phyloP scores from a whole-genome alignment of 2,113 vertebrate genomes.

The Cynopterus brachyotis region DNA sequence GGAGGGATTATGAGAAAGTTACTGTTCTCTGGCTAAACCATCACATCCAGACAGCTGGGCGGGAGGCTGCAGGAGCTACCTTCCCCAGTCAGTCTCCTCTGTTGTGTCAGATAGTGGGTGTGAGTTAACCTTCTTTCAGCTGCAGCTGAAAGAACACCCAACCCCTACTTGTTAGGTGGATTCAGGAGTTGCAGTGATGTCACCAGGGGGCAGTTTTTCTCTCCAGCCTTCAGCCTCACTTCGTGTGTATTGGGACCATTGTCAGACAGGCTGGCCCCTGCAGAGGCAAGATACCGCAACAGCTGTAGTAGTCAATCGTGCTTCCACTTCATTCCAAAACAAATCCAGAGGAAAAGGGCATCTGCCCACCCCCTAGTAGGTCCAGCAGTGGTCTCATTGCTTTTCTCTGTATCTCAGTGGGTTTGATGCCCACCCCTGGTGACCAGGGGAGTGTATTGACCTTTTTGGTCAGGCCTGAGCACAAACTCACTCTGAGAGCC shows the following conservation, averaged over 20 bases:
- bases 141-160: neutral
- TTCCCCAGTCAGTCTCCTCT: neutral
- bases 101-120: neutral
- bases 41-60: neutral
- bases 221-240: neutral
- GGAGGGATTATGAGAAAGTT: neutral
- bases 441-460: neutral
- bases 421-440: too few relatives aligned
- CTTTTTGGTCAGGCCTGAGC: neutral
- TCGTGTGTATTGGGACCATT: neutral
- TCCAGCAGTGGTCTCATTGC: neutral
- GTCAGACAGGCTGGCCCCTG: neutral
- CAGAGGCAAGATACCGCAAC: neutral
- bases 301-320: fast-evolving
- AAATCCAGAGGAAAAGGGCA: neutral
- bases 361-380: neutral
- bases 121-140: neutral
- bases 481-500: neutral
- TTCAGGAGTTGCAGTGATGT: neutral
- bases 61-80: neutral
- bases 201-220: neutral
- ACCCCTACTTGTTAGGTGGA: neutral
- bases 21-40: neutral
- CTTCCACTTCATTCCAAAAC: neutral
- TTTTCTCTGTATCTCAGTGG: neutral